These are phyloP conservation scores for Oxyruncus cristatus DNA, from an alignment of 2,113 vertebrate genomes.

Conservation along the genomic window DNA sequence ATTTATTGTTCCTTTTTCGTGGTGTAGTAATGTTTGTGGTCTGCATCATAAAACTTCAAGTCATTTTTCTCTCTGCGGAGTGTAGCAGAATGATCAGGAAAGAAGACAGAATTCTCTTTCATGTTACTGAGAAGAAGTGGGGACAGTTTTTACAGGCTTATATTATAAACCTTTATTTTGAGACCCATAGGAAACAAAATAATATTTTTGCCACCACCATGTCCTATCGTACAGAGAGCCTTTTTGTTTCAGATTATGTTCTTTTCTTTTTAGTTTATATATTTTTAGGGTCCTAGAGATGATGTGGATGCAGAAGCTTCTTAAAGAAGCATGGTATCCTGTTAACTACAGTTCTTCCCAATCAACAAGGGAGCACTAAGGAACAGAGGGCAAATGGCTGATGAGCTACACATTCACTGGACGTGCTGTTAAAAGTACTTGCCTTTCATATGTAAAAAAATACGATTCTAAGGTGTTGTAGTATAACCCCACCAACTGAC, in stretches of 20 bases:
- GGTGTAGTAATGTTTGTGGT: background rate
- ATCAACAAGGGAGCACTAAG: background rate
- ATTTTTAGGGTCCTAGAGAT: background rate
- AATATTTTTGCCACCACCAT: background rate
- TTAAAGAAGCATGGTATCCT: background rate
- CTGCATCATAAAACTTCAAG: background rate
- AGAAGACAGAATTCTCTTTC: background rate
- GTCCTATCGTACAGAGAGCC: background rate
- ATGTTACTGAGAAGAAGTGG: background rate
- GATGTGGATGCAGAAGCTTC: background rate
- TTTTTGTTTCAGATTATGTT: background rate
- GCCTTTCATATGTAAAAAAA: background rate
- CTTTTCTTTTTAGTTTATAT: background rate
- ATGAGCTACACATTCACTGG: background rate
- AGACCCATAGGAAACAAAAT: background rate
- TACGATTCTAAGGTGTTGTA: background rate
- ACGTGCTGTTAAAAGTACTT: background rate
- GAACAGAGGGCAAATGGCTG: background rate
- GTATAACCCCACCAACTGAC: background rate
- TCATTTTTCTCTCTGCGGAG: background rate
- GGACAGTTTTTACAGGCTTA: background rate
- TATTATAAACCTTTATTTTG: background rate
- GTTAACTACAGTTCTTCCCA: background rate
- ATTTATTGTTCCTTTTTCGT: background rate
- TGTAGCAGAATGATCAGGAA: background rate